These are phyloP conservation scores for Brachypodius melanocephalos DNA, from an alignment of 2,113 vertebrate species.

Conservation along the genomic window DNA sequence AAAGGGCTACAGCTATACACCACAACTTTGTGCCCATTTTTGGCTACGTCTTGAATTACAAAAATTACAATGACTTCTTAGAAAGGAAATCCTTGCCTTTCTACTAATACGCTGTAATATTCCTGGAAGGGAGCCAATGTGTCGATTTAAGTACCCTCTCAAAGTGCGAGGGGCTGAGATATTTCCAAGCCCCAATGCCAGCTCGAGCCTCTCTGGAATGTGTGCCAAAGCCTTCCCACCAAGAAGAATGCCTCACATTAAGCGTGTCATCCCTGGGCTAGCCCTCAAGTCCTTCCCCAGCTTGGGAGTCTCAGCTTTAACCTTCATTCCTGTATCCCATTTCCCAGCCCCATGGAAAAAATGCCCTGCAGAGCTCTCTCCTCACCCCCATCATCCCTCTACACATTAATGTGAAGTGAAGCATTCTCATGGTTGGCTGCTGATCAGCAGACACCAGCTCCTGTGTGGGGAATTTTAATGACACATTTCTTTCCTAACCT, in stretches of 20 bases:
- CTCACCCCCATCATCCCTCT: not conserved
- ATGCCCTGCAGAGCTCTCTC: not conserved
- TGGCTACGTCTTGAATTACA: constrained; percentile 27
- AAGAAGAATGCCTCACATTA: constrained; percentile 40
- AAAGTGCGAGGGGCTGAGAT: not conserved
- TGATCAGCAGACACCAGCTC: not conserved
- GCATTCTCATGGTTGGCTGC: not conserved
- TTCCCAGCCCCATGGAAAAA: constrained; percentile 1
- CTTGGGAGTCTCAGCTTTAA: not conserved
- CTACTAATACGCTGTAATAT: not conserved
- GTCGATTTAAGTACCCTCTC: constrained; percentile 20
- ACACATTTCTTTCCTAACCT: not conserved
- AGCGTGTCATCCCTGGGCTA: not conserved
- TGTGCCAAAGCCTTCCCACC: constrained; percentile 48
- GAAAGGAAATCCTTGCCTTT: constrained; percentile 45
- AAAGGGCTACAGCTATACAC: not conserved
- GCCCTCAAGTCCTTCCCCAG: not conserved
- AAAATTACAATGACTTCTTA: constrained; percentile 52
- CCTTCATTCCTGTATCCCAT: constrained; percentile 2
- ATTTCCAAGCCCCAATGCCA: constrained; percentile 25
- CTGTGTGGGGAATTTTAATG: not conserved
- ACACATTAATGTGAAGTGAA: not conserved
- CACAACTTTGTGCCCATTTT: constrained; percentile 38
- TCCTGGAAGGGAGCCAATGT: constrained; percentile 20
- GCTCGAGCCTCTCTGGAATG: constrained; percentile 9